Evolutionary conservation across 2,797 vertebrate species (phyloP).

Genomic region (Emydoidea blandingii): DNA sequence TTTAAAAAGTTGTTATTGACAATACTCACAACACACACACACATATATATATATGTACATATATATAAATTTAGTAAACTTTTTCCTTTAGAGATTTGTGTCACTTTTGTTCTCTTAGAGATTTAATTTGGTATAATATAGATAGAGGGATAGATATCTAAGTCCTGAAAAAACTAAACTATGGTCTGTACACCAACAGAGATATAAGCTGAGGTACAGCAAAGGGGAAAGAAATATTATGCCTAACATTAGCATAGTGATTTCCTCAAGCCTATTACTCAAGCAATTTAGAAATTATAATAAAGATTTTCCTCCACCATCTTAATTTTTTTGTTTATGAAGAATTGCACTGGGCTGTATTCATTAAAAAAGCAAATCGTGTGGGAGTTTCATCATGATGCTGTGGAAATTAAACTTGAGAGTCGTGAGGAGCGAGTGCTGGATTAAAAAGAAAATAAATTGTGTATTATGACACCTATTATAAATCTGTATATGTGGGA

Average conservation of each 20-base stretch:
- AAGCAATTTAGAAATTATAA: not conserved
- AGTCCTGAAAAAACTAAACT: not conserved
- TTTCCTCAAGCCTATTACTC: not conserved
- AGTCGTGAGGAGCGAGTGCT: not conserved
- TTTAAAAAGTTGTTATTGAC: not conserved
- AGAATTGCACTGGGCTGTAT: not conserved
- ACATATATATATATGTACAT: no score
- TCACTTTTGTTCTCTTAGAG: not conserved
- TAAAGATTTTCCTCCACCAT: not conserved
- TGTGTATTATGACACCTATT: not conserved
- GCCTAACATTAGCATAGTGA: not conserved
- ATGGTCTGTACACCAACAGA: not conserved
- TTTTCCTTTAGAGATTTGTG: not conserved
- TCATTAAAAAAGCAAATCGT: slow-evolving; percentile 11
- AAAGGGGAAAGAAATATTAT: not conserved
- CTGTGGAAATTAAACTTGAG: not conserved
- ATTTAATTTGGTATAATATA: not conserved
- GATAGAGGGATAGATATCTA: not conserved
- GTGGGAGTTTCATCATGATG: not conserved
- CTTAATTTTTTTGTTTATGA: not conserved
- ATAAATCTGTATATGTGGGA: not conserved
- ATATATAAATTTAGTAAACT: not conserved
- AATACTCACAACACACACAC: not conserved
- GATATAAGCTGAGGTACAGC: not conserved
- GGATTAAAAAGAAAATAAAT: not conserved